phyloP scores from a whole-genome alignment of 2,888 invertebrate genomes.

The Pheosia tremula region DNA sequence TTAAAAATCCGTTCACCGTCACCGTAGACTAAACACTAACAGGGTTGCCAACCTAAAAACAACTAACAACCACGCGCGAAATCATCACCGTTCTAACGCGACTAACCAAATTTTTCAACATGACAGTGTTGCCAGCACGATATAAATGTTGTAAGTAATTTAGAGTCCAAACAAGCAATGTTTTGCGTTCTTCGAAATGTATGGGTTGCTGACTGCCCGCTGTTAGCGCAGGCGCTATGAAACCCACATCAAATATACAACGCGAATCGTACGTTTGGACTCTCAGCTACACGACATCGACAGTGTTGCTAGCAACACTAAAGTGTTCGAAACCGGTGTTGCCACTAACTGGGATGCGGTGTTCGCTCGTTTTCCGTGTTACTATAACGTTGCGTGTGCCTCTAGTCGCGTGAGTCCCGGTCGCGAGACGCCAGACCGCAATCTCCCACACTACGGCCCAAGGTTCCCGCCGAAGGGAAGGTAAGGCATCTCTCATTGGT shows the following conservation, averaged over 20 bases:
- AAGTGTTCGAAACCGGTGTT: slow-evolving; percentile 10
- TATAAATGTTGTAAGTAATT: not conserved
- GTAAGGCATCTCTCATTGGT: slow-evolving; percentile 74
- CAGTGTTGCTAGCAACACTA: not conserved
- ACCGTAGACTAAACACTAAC: slow-evolving; percentile 19
- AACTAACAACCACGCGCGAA: slow-evolving; percentile 30
- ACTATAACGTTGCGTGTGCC: slow-evolving; percentile 70
- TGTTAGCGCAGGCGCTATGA: no score
- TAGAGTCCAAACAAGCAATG: no score
- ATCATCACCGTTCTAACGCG: slow-evolving; percentile 5
- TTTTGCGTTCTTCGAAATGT: no score
- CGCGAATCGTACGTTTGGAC: no score
- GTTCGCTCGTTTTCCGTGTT: slow-evolving; percentile 51
- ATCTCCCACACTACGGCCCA: slow-evolving; percentile 95
- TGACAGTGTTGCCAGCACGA: slow-evolving; percentile 2
- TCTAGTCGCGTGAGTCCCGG: slow-evolving; percentile 94
- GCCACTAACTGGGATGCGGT: slow-evolving; percentile 45
- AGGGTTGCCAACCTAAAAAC: slow-evolving; percentile 12
- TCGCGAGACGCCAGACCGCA: slow-evolving; percentile 93
- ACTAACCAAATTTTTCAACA: not conserved
- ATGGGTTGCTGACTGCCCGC: no score
- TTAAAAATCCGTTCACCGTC: slow-evolving; percentile 5
- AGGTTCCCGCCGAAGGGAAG: slow-evolving; percentile 94
- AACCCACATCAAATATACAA: no score
- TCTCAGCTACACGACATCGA: not conserved